Conservation (phyloP, 2,888 invertebrate genomes). For the Cynaeus angustus region DNA sequence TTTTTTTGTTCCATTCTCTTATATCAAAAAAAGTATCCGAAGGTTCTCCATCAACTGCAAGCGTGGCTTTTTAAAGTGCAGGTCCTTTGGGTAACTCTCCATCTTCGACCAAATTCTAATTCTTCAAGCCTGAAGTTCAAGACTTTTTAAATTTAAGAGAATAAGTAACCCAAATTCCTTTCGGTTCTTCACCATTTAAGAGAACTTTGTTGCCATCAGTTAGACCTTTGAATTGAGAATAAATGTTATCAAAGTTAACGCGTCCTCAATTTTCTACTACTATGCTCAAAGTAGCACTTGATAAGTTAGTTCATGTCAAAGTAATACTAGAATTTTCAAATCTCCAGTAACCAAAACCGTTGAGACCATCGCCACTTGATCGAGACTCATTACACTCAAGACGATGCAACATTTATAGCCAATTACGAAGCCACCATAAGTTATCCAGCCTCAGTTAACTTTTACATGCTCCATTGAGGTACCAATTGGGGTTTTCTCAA, state of each 20-base stretch:
- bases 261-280: slow-evolving; percentile 87
- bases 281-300: slow-evolving; percentile 64
- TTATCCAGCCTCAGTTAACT: slow-evolving; percentile 80
- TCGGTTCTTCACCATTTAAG: slow-evolving; percentile 68
- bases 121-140: slow-evolving; percentile 67
- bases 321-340: slow-evolving; percentile 59
- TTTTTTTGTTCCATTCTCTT: slow-evolving; percentile 89
- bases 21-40: slow-evolving; percentile 87
- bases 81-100: slow-evolving; percentile 73
- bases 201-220: slow-evolving; percentile 68
- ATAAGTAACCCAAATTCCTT: slow-evolving; percentile 70
- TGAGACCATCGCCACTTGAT: slow-evolving; percentile 75
- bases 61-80: slow-evolving; percentile 73
- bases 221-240: slow-evolving; percentile 68
- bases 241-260: slow-evolving; percentile 74
- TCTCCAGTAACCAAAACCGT: slow-evolving; percentile 72
- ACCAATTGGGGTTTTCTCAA: slow-evolving; percentile 85
- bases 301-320: slow-evolving; percentile 18
- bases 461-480: slow-evolving; percentile 95
- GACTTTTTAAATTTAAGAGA: slow-evolving; percentile 71
- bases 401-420: slow-evolving; percentile 54
- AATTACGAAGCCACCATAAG: slow-evolving; percentile 57
- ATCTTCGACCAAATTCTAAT: slow-evolving; percentile 59
- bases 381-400: slow-evolving; percentile 60
- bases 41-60: slow-evolving; percentile 70